Conservation (phyloP, 2,113 vertebrate species). For the Platycercus adscitus region DNA sequence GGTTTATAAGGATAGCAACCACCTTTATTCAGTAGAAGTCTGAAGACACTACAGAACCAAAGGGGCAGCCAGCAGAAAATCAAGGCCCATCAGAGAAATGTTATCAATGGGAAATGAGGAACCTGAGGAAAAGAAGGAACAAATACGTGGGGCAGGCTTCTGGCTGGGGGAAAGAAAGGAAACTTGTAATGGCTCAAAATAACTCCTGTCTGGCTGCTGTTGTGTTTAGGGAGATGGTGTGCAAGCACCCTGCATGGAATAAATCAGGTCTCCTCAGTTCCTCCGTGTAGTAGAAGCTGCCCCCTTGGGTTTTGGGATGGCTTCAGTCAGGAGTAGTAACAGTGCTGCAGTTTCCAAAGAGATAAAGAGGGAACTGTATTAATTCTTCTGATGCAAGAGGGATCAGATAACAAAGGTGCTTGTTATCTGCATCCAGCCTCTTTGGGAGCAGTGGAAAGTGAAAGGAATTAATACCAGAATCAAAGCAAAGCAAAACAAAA, state of each 20-base stretch:
- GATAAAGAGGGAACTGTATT: background rate
- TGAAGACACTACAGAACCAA: background rate
- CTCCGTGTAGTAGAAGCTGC: background rate
- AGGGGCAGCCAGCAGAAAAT: background rate
- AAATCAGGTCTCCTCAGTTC: accelerated
- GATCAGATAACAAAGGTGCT: background rate
- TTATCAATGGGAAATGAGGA: background rate
- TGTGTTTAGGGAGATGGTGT: background rate
- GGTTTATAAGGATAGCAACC: background rate
- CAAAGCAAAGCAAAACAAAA: background rate
- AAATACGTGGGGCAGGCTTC: background rate
- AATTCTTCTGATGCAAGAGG: background rate
- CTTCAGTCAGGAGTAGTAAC: background rate
- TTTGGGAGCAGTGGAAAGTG: background rate
- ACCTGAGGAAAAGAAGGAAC: background rate
- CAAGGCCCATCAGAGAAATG: background rate
- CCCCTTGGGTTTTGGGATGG: background rate
- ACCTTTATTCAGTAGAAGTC: background rate
- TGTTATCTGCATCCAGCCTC: background rate
- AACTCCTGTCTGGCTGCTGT: background rate
- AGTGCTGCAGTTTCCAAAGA: background rate
- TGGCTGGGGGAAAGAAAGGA: background rate
- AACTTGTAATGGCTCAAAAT: background rate
- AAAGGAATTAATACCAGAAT: background rate
- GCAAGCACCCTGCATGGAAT: background rate